These are phyloP conservation scores for Xestoiulus laeticollis DNA, from an alignment of 2,888 invertebrate species.

Conservation along the genomic window DNA sequence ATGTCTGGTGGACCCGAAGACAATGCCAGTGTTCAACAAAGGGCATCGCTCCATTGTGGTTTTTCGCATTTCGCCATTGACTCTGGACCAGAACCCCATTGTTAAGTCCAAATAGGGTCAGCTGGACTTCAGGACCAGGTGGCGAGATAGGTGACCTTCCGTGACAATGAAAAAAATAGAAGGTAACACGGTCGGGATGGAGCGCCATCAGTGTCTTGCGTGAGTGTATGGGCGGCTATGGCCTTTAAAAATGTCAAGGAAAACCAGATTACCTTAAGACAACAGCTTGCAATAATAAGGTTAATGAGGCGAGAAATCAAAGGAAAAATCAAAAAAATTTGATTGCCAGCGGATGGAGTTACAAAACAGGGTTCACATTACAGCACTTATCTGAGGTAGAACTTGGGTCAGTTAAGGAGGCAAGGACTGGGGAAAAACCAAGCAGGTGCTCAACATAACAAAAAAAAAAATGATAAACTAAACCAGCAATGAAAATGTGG, in stretches of 20 bases:
- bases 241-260: slow-evolving; percentile 39
- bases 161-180: slow-evolving; percentile 5
- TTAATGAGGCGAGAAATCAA: slow-evolving; percentile 30
- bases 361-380: neutral
- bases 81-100: neutral
- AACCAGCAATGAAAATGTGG: neutral
- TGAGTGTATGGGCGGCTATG: neutral
- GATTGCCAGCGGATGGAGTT: neutral
- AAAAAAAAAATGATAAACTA: neutral
- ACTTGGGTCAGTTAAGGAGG: neutral
- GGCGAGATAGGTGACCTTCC: neutral
- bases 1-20: neutral
- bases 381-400: neutral
- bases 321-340: neutral
- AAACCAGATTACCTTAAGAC: slow-evolving; percentile 23
- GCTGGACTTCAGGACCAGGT: slow-evolving; percentile 1
- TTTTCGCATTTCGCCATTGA: neutral
- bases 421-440: neutral
- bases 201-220: slow-evolving; percentile 5
- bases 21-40: neutral
- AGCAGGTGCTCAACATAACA: neutral
- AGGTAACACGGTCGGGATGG: neutral
- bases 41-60: neutral
- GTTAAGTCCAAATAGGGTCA: neutral
- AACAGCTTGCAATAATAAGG: slow-evolving; percentile 5